phyloP scores from a whole-genome alignment of 2,797 vertebrate genomes.

The Gymnoscopelus braueri region DNA sequence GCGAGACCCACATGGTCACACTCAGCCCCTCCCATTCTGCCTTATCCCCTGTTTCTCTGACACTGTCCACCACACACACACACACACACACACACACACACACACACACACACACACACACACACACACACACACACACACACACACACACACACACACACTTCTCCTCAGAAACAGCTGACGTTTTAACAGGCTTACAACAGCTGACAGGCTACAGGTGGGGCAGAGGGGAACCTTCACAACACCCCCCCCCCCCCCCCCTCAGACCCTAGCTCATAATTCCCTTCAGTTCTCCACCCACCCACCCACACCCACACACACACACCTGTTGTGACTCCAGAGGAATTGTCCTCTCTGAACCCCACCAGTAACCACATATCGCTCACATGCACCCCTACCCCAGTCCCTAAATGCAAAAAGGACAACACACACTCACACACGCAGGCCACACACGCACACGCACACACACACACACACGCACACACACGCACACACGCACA shows the following conservation, averaged over 20 bases:
- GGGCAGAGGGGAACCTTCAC: constrained; percentile 78
- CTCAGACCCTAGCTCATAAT: constrained; percentile 57
- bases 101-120: constrained; percentile 47
- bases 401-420: too few relatives aligned
- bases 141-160: constrained; percentile 57
- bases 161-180: constrained; percentile 86
- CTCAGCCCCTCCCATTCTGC: constrained; percentile 7
- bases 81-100: constrained; percentile 59
- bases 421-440: neutral
- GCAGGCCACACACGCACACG: constrained; percentile 1
- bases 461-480: constrained; percentile 15
- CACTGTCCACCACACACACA: neutral
- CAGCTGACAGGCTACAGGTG: constrained; percentile 87
- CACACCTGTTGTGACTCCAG: constrained; percentile 74
- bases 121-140: constrained; percentile 10
- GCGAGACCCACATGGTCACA: constrained; percentile 50
- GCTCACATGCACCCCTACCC: constrained; percentile 11
- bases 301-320: constrained; percentile 55
- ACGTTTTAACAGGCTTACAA: constrained; percentile 84
- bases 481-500: constrained; percentile 19
- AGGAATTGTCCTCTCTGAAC: constrained; percentile 73
- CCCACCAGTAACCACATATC: constrained; percentile 46
- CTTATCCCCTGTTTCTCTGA: constrained; percentile 14
- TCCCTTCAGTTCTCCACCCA: constrained; percentile 31
- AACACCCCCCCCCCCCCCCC: constrained; percentile 61